Conservation (phyloP, 2,797 vertebrate genomes). For the Siniperca scherzeri region DNA sequence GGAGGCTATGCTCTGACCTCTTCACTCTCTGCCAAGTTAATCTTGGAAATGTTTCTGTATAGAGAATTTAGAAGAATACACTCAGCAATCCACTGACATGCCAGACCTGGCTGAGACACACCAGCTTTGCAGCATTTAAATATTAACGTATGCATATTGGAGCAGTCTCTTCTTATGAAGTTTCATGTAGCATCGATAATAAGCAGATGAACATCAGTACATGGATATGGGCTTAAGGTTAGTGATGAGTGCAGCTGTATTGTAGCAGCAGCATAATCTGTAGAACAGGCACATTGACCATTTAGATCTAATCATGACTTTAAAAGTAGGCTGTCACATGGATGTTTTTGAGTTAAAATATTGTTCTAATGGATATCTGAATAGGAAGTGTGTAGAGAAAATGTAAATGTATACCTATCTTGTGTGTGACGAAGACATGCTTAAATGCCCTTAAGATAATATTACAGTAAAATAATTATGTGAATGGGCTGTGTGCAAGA, state of each 20-base stretch:
- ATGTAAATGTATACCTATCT: not conserved
- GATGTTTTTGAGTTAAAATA: not conserved
- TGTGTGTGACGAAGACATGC: not conserved
- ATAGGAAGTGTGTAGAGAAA: not conserved
- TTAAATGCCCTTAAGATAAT: not conserved
- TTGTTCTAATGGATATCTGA: not conserved
- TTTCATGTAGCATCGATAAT: slow-evolving; percentile 2
- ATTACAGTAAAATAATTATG: slow-evolving; percentile 10
- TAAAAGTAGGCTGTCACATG: not conserved
- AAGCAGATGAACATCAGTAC: not conserved
- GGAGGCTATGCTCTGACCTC: slow-evolving; percentile 13
- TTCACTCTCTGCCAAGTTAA: not conserved
- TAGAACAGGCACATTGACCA: not conserved
- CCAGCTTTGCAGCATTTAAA: not conserved
- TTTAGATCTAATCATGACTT: not conserved
- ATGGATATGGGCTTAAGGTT: not conserved
- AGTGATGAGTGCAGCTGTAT: not conserved
- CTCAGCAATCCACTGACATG: not conserved
- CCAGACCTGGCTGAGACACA: not conserved
- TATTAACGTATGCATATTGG: not conserved
- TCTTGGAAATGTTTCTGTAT: not conserved
- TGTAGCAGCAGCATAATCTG: not conserved
- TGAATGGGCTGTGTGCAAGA: slow-evolving; percentile 9
- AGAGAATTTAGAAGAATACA: not conserved
- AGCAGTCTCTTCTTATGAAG: not conserved